Base-by-base conservation (phyloP, 2,888 invertebrate genomes). In the Anodontia alba region DNA sequence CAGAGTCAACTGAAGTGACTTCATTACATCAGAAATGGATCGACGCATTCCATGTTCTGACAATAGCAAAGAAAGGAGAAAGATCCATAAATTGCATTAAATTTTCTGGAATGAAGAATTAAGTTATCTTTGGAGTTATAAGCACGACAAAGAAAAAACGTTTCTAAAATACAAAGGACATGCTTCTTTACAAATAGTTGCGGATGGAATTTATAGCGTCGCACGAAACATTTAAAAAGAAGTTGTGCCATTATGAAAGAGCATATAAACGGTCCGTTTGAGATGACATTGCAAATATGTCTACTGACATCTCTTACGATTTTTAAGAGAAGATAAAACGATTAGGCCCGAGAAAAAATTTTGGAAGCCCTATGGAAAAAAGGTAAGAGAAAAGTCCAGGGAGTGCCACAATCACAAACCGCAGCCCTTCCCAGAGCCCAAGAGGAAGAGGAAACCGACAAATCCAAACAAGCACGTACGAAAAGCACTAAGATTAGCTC, bases 291-390 rank as follows among this genome's bases (percentile, higher is more conserved):
- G 81, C 81, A 49, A 38, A 29, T 7, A 46, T 84, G n/a, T 67
- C 66, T 15, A 42, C 78, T 29, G 73, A 70, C 15, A 74, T 78
- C 54, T 80, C 84, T 1, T 73, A 54, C n/a, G 80, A 75, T 43
- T 80, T 84, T 33, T 80, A 80, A 78, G 43, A 76, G 10, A 78
- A 84, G 49, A 78, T 78, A 42, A 74, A 80, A 26, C 76, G 23
- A 20, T 49, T 84, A 54, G 78, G 80, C 0, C 84, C 78, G 0
- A 62, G 33, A 62, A 8, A 17, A 15, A 33, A 10, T 20, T 8
- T 3, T 33, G 33, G 1, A 33, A 33, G 31, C 31, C 33, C 62
- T 1, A 33, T 33, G 62, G 62, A 62, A n/a, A n/a, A n/a, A n/a
- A n/a, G n/a, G n/a, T n/a, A n/a, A n/a, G n/a, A n/a, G n/a, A n/a